Evolutionary conservation across 2,797 vertebrate genomes (phyloP), one percentile per base, ranked within the genome.

Genomic region (Neosilurus hyrtlii): DNA sequence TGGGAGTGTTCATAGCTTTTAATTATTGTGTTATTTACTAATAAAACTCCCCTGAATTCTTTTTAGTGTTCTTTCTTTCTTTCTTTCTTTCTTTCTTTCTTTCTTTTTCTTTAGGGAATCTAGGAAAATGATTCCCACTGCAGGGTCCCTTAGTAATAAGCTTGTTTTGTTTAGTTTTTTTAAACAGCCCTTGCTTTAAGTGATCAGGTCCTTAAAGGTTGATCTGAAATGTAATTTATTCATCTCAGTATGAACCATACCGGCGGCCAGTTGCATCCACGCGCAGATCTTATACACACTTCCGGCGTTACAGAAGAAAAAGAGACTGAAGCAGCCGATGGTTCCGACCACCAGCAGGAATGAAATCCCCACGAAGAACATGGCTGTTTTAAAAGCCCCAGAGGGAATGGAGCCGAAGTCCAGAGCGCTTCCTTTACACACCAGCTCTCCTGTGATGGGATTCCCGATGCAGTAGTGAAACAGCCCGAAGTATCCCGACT

Each of bases 251-350:
- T 5, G 8, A 43, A 43, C 43, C 96, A 96, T 89, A 99, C 98
- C 95, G 2, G 97, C 95, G 0, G 97, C 97, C 87, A 99, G 94
- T 93, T 99, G 97, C 96, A 98, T 97, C 97, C 98, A 99, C 2
- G 97, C 97, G 1, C 98, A 99, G 87, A 99, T 96, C 92, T 99
- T 99, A 90, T 98, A 99, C 35, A 99, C 97, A 0, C 96, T 99
- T 80, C 97, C 98, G 0, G 98, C 94, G 87, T 97, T 99, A 91
- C 95, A 99, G 93, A 99, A 96, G 90, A 99, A 98, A 92, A 99
- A 99, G 86, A 99, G 94, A 86, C 96, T 95, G 92, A 99, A 97
- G 87, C 96, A 96, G 84, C 97, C 92, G 88, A 99, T 98, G 90
- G 96, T 95, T 81, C 95, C 96, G 63, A 99, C 95, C 87, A 99